Percentiles rank a stretch among this genome's conserved stretches.
Evolutionary conservation across 2,113 vertebrate genomes (phyloP).

Genomic region (Rissa tridactyla): DNA sequence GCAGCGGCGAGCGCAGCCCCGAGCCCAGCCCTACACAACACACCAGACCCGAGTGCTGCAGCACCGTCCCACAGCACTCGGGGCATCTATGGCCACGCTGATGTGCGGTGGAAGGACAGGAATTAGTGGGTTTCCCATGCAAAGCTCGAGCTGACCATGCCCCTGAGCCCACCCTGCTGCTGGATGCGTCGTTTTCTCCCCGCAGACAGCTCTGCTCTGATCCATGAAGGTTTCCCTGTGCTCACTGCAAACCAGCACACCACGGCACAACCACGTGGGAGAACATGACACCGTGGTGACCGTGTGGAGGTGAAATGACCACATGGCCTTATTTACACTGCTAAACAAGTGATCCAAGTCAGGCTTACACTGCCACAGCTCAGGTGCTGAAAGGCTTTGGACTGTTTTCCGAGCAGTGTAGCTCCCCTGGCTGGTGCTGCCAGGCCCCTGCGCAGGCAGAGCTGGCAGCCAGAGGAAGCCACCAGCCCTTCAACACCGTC

Average conservation of each 20-base stretch:
- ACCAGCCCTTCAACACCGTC: background rate
- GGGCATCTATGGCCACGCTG: background rate
- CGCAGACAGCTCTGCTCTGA: background rate
- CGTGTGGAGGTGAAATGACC: fast-evolving
- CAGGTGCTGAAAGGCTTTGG: background rate
- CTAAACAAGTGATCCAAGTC: background rate
- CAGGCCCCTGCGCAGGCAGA: background rate
- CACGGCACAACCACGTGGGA: background rate
- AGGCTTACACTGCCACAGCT: background rate
- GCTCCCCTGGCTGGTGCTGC: background rate
- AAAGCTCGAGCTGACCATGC: background rate
- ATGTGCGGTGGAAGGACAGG: background rate
- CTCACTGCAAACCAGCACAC: background rate
- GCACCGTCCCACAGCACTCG: fast-evolving
- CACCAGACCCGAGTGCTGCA: background rate
- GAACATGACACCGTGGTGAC: fast-evolving
- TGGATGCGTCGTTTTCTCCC: fast-evolving
- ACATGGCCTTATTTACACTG: background rate
- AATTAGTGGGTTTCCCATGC: background rate
- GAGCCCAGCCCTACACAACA: background rate
- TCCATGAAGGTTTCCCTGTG: background rate
- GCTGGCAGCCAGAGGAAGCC: background rate
- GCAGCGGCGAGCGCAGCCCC: fast-evolving
- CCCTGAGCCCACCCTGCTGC: background rate
- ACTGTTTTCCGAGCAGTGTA: background rate